Percentiles rank a stretch among this genome's conserved stretches.
Evolutionary conservation across 2,113 vertebrate genomes (phyloP).

Genomic region (Rutilus rutilus): DNA sequence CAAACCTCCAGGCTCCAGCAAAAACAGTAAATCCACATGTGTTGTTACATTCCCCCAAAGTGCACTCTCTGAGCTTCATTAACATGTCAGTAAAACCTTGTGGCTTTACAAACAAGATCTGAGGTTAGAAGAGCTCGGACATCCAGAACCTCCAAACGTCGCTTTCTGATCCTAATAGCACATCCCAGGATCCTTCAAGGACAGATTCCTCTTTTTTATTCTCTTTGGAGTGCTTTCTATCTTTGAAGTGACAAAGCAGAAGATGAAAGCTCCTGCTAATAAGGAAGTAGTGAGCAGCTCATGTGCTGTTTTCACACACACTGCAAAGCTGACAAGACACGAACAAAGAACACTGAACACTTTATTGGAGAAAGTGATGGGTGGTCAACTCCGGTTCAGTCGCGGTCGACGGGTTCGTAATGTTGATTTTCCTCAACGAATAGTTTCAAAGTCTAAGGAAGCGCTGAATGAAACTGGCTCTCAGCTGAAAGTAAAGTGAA

Average conservation of each 20-base stretch:
- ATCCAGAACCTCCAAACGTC: background rate
- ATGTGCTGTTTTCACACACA: background rate
- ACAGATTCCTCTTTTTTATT: background rate
- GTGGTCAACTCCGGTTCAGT: background rate
- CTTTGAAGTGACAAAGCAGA: conserved; percentile 31
- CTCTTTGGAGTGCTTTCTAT: conserved; percentile 4
- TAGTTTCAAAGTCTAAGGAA: background rate
- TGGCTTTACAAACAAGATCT: background rate
- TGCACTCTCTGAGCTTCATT: background rate
- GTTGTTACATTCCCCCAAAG: background rate
- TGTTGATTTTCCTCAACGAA: background rate
- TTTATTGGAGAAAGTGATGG: background rate
- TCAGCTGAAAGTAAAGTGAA: background rate
- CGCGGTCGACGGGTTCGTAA: background rate
- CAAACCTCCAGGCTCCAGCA: background rate
- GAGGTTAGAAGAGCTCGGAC: background rate
- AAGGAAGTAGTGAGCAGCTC: background rate
- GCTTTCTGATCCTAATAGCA: background rate
- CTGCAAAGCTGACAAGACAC: background rate
- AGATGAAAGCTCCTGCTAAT: conserved; percentile 35
- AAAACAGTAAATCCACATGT: conserved; percentile 17
- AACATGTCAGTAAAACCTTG: conserved; percentile 3
- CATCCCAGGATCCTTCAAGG: background rate
- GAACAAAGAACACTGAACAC: background rate
- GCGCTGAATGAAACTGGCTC: background rate